Percentiles rank a stretch among this genome's conserved stretches.
These are phyloP conservation scores for Anthoscopus minutus DNA, from an alignment of 2,113 vertebrate species.

Conservation along the genomic window DNA sequence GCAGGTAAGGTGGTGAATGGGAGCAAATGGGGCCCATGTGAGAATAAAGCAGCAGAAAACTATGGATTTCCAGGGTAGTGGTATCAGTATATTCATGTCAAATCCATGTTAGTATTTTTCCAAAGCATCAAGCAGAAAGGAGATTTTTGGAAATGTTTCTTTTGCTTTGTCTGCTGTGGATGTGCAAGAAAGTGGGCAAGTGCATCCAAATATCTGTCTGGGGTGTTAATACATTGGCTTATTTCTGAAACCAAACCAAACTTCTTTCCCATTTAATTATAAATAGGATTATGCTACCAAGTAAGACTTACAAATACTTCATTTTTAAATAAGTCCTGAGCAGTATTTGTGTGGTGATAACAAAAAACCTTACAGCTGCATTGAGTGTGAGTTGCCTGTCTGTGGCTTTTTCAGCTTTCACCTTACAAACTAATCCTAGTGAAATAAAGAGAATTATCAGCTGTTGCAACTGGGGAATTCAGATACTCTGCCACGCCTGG, in stretches of 20 bases:
- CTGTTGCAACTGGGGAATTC: not conserved
- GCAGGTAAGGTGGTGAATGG: not conserved
- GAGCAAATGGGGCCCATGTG: not conserved
- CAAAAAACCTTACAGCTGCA: not conserved
- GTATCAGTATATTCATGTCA: not conserved
- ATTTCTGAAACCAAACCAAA: not conserved
- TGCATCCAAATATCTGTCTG: not conserved
- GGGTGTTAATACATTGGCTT: not conserved
- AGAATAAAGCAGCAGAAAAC: not conserved
- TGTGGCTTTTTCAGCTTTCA: not conserved
- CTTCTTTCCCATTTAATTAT: not conserved
- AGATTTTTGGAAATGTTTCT: not conserved
- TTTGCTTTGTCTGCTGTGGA: not conserved
- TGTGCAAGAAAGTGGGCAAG: not conserved
- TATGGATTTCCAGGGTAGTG: rapidly evolving
- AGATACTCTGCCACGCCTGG: not conserved
- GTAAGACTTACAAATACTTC: not conserved
- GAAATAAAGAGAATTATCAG: not conserved
- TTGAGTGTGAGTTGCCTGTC: not conserved
- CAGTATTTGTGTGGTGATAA: not conserved
- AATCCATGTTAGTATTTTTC: not conserved
- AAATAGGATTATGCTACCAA: not conserved
- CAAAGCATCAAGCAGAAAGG: not conserved
- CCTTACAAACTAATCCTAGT: not conserved
- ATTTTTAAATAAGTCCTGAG: not conserved